Percentiles rank a stretch among this genome's conserved stretches.
Evolutionary conservation across 2,113 vertebrate genomes (phyloP).

Genomic region (Mobula birostris): DNA sequence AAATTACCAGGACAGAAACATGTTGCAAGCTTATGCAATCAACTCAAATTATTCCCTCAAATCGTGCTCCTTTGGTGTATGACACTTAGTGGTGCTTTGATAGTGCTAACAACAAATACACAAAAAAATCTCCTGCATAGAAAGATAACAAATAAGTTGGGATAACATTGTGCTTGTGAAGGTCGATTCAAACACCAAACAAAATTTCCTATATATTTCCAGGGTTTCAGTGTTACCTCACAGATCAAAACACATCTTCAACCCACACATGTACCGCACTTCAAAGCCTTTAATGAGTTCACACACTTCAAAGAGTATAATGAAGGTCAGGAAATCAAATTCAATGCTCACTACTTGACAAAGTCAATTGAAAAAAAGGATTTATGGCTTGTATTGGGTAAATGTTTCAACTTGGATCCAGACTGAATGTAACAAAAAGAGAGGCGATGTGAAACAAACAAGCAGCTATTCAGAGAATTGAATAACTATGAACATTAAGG

Average conservation of each 20-base stretch:
- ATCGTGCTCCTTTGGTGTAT: not conserved
- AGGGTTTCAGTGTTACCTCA: not conserved
- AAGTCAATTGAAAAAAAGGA: too few relatives aligned
- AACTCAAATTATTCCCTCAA: not conserved
- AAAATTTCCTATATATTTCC: not conserved
- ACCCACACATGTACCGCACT: not conserved
- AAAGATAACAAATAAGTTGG: not conserved
- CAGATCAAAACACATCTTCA: not conserved
- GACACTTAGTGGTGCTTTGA: not conserved
- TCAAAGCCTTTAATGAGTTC: not conserved
- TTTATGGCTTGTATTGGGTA: too few relatives aligned
- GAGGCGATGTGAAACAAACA: too few relatives aligned
- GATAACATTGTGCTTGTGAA: not conserved
- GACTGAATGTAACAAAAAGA: too few relatives aligned
- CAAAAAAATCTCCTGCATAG: not conserved
- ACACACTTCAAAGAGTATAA: not conserved
- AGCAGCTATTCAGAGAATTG: too few relatives aligned
- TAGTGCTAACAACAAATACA: not conserved
- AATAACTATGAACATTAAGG: too few relatives aligned
- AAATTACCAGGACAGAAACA: conserved; percentile 8
- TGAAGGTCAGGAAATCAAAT: not conserved
- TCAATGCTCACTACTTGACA: too few relatives aligned
- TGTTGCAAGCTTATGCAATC: not conserved
- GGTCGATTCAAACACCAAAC: not conserved
- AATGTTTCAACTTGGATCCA: too few relatives aligned